phyloP scores from a whole-genome alignment of 2,113 vertebrate species.

The Siniperca knerii region DNA sequence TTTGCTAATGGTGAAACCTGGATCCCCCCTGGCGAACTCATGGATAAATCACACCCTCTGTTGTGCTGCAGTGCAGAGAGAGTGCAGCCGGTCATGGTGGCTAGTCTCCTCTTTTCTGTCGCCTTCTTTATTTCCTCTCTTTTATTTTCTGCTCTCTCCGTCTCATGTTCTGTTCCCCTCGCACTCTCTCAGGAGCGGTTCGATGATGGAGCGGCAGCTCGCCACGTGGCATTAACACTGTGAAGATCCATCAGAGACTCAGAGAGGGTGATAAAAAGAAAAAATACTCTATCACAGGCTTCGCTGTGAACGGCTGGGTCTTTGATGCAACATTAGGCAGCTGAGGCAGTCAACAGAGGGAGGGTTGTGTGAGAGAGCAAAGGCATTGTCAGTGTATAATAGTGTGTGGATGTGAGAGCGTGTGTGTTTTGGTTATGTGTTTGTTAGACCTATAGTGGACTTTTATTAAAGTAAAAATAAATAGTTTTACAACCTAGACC shows the following conservation, averaged over 20 bases:
- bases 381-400: not conserved
- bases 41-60: conserved; percentile 65
- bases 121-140: conserved; percentile 3
- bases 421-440: not conserved
- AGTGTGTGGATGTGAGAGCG: not conserved
- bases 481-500: not conserved
- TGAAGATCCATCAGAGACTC: conserved; percentile 46
- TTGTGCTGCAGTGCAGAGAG: conserved; percentile 56
- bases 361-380: conserved; percentile 12
- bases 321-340: conserved; percentile 70
- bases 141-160: conserved; percentile 5
- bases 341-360: conserved; percentile 56
- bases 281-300: conserved; percentile 36
- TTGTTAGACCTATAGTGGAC: not conserved
- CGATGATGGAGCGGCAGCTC: conserved; percentile 33
- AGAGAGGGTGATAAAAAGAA: conserved; percentile 19
- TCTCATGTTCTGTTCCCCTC: not conserved
- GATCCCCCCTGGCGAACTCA: not conserved
- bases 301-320: conserved; percentile 37
- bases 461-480: not conserved
- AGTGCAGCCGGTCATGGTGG: conserved; percentile 1
- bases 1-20: conserved; percentile 73
- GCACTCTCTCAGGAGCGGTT: conserved; percentile 18
- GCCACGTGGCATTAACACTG: conserved; percentile 7
- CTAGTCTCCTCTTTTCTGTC: not conserved